Conservation (phyloP, 2,888 invertebrate genomes). For the Orchestes rusci region DNA sequence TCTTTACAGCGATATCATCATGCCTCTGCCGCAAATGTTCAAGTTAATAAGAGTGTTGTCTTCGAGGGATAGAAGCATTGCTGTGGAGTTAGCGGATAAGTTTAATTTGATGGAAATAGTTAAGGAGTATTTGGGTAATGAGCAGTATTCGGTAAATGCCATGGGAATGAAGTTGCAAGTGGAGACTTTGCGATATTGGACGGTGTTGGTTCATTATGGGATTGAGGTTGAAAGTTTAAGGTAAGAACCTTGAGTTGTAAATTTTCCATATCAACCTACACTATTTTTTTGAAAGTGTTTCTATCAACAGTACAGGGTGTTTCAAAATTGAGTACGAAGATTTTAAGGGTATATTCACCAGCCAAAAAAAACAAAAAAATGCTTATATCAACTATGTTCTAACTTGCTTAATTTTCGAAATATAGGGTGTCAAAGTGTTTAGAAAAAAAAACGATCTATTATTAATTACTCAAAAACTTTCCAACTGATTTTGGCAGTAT, state of each 20-base stretch:
- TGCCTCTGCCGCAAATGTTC: slow-evolving; percentile 62
- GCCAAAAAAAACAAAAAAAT: no score
- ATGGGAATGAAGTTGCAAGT: slow-evolving; percentile 52
- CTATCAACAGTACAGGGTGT: no score
- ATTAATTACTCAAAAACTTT: no score
- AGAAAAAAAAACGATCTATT: no score
- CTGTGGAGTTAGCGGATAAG: slow-evolving; percentile 48
- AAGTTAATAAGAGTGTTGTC: slow-evolving; percentile 67
- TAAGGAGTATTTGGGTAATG: slow-evolving; percentile 50
- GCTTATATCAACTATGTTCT: no score
- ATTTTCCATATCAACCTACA: no score
- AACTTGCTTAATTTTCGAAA: no score
- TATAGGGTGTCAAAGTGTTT: no score
- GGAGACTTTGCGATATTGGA: slow-evolving; percentile 54
- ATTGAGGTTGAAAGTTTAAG: slow-evolving; percentile 46
- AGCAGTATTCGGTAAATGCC: slow-evolving; percentile 44
- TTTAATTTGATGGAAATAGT: slow-evolving; percentile 51
- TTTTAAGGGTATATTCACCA: no score
- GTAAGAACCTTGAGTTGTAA: slow-evolving; percentile 42
- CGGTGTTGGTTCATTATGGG: slow-evolving; percentile 50
- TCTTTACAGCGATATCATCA: slow-evolving; percentile 39
- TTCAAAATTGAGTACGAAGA: no score
- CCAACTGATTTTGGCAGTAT: no score
- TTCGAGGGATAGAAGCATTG: slow-evolving; percentile 52
- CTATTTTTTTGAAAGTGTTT: no score